A percentile compares a stretch with the other conserved stretches of the same genome.
These are phyloP conservation scores for Drosophila setifemur DNA, from an alignment of 1,140 invertebrate species.

Conservation along the genomic window DNA sequence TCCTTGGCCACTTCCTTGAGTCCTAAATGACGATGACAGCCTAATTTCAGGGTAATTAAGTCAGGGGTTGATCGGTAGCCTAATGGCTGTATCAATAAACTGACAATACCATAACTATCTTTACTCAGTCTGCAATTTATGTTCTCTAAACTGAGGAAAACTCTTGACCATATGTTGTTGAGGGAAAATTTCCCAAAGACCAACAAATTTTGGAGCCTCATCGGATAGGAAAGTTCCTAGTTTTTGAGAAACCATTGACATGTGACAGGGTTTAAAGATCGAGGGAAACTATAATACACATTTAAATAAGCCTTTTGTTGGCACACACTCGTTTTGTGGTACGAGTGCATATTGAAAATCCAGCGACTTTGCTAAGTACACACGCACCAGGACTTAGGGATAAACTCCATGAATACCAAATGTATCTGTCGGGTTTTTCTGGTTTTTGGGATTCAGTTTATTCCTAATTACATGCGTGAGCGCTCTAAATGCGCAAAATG, in stretches of 20 bases:
- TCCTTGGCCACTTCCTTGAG: slow-evolving; percentile 9
- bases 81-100: slow-evolving; percentile 60
- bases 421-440: not conserved
- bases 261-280: slow-evolving; percentile 37
- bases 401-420: not conserved
- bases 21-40: slow-evolving; percentile 53
- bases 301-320: slow-evolving; percentile 59
- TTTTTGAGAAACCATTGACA: slow-evolving; percentile 45
- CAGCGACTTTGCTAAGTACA: slow-evolving; percentile 58
- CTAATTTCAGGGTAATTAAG: slow-evolving; percentile 54
- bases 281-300: slow-evolving; percentile 27
- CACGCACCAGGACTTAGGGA: slow-evolving; percentile 49
- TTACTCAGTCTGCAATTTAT: slow-evolving; percentile 17
- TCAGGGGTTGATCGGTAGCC: slow-evolving; percentile 40
- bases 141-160: slow-evolving; percentile 22
- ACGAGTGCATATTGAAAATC: slow-evolving; percentile 40
- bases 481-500: slow-evolving; percentile 60
- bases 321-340: slow-evolving; percentile 9
- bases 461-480: slow-evolving; percentile 64
- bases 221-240: slow-evolving; percentile 44
- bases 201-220: not conserved
- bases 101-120: slow-evolving; percentile 11
- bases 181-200: slow-evolving; percentile 22
- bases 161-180: slow-evolving; percentile 25
- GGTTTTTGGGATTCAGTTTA: slow-evolving; percentile 23